These are phyloP conservation scores for Ecdyonurus torrentis DNA, from an alignment of 2,888 invertebrate species.

Conservation along the genomic window DNA sequence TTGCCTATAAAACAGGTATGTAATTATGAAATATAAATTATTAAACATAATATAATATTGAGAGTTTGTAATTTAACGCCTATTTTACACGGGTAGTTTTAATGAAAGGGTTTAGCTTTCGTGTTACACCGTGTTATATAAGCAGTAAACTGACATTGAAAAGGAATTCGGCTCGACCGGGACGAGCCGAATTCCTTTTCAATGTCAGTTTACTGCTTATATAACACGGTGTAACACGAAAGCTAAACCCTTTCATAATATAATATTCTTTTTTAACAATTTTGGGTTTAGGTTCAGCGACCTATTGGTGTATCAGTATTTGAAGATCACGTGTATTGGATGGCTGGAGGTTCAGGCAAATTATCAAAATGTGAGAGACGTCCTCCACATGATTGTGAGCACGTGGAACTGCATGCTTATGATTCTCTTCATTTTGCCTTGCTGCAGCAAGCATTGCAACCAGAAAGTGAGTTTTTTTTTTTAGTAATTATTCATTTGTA, in stretches of 20 bases:
- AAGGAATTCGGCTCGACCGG: too few relatives aligned
- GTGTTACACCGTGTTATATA: too few relatives aligned
- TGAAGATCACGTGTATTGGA: conserved; percentile 61
- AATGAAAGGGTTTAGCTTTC: too few relatives aligned
- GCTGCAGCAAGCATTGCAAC: conserved; percentile 37
- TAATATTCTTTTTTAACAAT: background rate
- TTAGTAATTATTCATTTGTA: background rate
- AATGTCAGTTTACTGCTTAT: too few relatives aligned
- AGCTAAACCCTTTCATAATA: too few relatives aligned
- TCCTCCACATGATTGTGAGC: conserved; percentile 15
- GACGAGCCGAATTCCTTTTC: too few relatives aligned
- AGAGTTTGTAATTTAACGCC: too few relatives aligned
- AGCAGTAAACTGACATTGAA: too few relatives aligned
- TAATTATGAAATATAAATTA: background rate
- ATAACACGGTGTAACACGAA: too few relatives aligned
- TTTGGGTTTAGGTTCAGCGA: conserved; percentile 25
- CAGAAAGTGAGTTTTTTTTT: conserved; percentile 19
- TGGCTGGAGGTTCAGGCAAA: conserved; percentile 34
- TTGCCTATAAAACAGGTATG: conserved; percentile 11
- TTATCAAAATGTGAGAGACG: conserved; percentile 43
- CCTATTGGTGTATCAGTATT: conserved; percentile 52
- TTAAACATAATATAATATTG: background rate
- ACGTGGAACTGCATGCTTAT: conserved; percentile 23
- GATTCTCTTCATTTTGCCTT: conserved; percentile 35
- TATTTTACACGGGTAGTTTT: too few relatives aligned